These are phyloP conservation scores for Columba guinea DNA, from an alignment of 2,797 vertebrate genomes.

Conservation along the genomic window DNA sequence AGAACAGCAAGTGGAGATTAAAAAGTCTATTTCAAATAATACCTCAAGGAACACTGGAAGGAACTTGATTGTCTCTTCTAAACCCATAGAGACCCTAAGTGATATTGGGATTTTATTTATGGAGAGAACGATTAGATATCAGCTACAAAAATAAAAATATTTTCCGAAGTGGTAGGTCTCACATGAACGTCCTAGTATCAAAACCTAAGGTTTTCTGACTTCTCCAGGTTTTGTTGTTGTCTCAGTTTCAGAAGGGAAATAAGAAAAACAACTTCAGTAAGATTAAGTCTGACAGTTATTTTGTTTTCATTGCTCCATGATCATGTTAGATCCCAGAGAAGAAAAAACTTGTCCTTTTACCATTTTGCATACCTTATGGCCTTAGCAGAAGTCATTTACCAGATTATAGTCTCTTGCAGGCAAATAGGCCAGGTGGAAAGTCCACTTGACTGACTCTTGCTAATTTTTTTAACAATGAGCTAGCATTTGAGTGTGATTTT, in stretches of 20 bases:
- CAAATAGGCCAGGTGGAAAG: neutral
- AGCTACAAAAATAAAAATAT: neutral
- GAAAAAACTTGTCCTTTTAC: neutral
- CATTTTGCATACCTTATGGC: neutral
- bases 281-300: neutral
- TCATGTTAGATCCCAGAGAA: neutral
- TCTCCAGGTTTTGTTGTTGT: neutral
- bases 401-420: neutral
- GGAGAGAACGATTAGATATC: neutral
- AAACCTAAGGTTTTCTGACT: neutral
- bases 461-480: neutral
- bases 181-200: neutral
- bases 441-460: neutral
- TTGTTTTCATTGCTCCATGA: neutral
- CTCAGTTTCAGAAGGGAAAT: neutral
- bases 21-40: neutral
- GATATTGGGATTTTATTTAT: neutral
- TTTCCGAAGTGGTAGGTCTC: neutral
- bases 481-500: neutral
- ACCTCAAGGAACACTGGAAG: neutral
- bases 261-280: neutral
- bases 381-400: neutral
- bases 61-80: neutral
- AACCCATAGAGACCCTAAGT: neutral
- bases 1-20: neutral